A percentile compares a stretch with the other conserved stretches of the same genome.
phyloP scores from a whole-genome alignment of 2,888 invertebrate genomes.

The Palloptera scutellata region DNA sequence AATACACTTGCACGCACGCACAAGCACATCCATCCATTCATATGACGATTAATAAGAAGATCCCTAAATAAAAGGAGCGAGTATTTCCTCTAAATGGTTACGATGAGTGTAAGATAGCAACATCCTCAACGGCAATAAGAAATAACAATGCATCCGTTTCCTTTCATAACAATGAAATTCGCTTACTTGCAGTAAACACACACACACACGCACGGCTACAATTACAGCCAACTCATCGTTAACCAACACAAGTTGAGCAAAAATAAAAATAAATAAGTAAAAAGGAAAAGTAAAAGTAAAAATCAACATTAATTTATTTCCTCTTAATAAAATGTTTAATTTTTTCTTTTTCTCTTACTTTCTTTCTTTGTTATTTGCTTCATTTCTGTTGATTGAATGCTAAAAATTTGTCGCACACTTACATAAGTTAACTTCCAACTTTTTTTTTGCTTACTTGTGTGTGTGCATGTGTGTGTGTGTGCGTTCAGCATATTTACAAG shows the following conservation, averaged over 20 bases:
- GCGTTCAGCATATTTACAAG: background rate
- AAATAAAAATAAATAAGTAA: no score
- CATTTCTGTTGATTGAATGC: background rate
- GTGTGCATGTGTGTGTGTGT: background rate
- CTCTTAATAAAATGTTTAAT: constrained; percentile 3
- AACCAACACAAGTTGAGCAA: no score
- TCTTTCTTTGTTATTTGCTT: background rate
- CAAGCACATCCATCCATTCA: background rate
- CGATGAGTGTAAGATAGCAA: no score
- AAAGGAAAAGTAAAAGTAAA: background rate
- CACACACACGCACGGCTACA: constrained; percentile 2
- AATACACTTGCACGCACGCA: no score
- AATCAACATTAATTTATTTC: constrained; percentile 13
- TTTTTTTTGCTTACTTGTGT: no score
- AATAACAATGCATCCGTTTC: constrained; percentile 4
- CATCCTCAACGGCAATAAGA: no score
- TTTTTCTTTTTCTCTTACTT: background rate
- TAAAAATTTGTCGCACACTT: background rate
- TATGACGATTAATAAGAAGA: background rate
- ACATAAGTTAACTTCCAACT: no score
- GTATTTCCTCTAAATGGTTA: background rate
- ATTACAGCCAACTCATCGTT: background rate
- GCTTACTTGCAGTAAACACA: background rate
- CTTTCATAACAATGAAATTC: background rate
- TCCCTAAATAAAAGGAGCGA: background rate